Percentiles rank a stretch among this genome's conserved stretches.
phyloP scores from a whole-genome alignment of 1,140 invertebrate species.

The Euglossa dilemma region DNA sequence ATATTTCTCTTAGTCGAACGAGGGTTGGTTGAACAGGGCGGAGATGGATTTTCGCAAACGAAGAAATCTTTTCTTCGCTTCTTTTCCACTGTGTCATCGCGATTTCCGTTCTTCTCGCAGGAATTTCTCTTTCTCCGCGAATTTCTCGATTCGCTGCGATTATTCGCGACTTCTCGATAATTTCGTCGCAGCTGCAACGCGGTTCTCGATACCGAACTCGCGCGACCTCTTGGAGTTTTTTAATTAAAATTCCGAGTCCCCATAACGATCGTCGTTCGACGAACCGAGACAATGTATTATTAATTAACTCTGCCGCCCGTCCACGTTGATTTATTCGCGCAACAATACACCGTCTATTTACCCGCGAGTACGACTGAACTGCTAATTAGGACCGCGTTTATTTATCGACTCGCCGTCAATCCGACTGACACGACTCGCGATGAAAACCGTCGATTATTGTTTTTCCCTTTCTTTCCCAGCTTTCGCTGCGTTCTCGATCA shows the following conservation, averaged over 20 bases:
- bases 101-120: no score
- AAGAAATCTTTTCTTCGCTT: no score
- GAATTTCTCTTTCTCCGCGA: no score
- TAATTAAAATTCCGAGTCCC: slow-evolving; percentile 15
- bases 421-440: slow-evolving; percentile 13
- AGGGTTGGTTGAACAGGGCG: no score
- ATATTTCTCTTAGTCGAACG: no score
- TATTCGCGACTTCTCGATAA: background rate
- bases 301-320: slow-evolving; percentile 35
- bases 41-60: background rate
- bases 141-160: no score
- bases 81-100: no score
- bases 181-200: background rate
- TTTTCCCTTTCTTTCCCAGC: background rate
- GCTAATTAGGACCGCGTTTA: slow-evolving; percentile 56
- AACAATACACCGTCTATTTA: slow-evolving; percentile 49
- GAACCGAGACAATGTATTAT: slow-evolving; percentile 43
- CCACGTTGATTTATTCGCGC: slow-evolving; percentile 47
- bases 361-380: slow-evolving; percentile 29
- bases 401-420: slow-evolving; percentile 53
- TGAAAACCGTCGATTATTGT: slow-evolving; percentile 22
- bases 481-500: background rate
- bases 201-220: background rate
- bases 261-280: slow-evolving; percentile 17
- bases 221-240: background rate